Conservation (phyloP, 2,797 vertebrate species). For the Echeneis naucrates region DNA sequence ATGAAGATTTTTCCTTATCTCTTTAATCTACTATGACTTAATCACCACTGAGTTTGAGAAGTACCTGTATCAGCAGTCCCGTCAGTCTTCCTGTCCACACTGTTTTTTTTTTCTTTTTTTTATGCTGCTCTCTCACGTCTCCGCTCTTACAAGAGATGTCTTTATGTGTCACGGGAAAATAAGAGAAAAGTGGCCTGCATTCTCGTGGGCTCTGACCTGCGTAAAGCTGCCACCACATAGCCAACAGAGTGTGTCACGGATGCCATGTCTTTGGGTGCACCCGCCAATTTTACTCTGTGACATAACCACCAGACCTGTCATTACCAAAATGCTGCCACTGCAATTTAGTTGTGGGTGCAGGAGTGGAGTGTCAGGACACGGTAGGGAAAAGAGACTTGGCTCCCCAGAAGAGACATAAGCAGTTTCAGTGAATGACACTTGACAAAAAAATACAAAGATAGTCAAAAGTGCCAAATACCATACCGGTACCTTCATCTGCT, state of each 20-base stretch:
- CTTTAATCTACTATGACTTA: not conserved
- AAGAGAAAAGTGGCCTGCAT: slow-evolving; percentile 23
- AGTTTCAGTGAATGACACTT: slow-evolving; percentile 2
- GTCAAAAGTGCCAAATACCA: slow-evolving; percentile 21
- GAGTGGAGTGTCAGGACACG: slow-evolving; percentile 8
- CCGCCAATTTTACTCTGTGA: slow-evolving; percentile 66
- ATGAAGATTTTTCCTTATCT: not conserved
- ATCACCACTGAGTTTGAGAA: not conserved
- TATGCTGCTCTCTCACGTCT: not conserved
- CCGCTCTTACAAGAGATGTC: slow-evolving; percentile 23
- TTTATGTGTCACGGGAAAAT: not conserved
- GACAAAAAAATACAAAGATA: not conserved
- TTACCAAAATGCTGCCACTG: slow-evolving; percentile 65
- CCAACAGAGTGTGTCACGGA: slow-evolving; percentile 54
- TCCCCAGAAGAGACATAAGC: slow-evolving; percentile 12
- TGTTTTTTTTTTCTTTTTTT: not conserved
- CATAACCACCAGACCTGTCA: slow-evolving; percentile 65
- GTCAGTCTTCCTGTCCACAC: not conserved
- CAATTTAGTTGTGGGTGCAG: slow-evolving; percentile 33
- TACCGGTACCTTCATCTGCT: slow-evolving; percentile 60
- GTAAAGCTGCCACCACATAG: slow-evolving; percentile 63
- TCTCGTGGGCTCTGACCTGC: slow-evolving; percentile 41
- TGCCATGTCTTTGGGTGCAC: slow-evolving; percentile 57
- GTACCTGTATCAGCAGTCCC: not conserved
- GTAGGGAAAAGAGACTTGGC: not conserved